Evolutionary conservation across 64 coral and sea anemone species (phyloP).

Genomic region (Hydrozoanthus tunicans): DNA sequence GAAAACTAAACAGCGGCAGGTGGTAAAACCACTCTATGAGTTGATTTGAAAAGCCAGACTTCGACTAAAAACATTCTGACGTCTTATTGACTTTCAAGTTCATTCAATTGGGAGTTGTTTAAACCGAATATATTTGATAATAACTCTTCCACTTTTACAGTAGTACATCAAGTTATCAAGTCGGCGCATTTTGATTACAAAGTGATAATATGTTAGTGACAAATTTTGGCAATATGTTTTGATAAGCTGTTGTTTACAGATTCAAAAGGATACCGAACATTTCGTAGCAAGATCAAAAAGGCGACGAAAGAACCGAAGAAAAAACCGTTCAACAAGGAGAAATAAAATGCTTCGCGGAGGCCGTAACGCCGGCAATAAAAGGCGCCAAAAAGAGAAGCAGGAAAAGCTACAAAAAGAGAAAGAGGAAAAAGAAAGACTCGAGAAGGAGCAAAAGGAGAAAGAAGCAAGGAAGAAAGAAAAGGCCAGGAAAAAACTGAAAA

Average conservation of each 20-base stretch:
- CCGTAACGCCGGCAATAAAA: not conserved
- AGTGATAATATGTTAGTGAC: not conserved
- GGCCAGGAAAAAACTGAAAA: not conserved
- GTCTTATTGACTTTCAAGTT: slow-evolving; percentile 10
- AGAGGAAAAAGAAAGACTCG: slow-evolving; percentile 4
- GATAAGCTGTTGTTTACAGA: not conserved
- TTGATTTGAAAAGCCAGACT: slow-evolving; percentile 34
- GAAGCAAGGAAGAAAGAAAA: slow-evolving; percentile 6
- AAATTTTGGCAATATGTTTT: not conserved
- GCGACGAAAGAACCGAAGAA: not conserved
- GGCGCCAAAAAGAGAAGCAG: not conserved
- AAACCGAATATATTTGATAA: not conserved
- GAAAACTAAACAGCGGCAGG: slow-evolving; percentile 28
- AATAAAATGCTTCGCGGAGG: slow-evolving; percentile 17
- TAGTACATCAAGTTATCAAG: not conserved
- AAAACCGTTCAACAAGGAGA: not conserved
- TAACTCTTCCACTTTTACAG: not conserved
- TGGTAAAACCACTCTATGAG: not conserved
- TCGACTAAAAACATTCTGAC: not conserved
- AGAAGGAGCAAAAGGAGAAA: not conserved
- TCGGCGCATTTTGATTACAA: not conserved
- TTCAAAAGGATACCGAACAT: not conserved
- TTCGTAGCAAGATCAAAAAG: not conserved
- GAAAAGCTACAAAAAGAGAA: not conserved
- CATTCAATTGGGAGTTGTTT: slow-evolving; percentile 21